Conservation (phyloP, 37 sponge, comb jelly and placozoan species). For the Eunapius fragilis region DNA sequence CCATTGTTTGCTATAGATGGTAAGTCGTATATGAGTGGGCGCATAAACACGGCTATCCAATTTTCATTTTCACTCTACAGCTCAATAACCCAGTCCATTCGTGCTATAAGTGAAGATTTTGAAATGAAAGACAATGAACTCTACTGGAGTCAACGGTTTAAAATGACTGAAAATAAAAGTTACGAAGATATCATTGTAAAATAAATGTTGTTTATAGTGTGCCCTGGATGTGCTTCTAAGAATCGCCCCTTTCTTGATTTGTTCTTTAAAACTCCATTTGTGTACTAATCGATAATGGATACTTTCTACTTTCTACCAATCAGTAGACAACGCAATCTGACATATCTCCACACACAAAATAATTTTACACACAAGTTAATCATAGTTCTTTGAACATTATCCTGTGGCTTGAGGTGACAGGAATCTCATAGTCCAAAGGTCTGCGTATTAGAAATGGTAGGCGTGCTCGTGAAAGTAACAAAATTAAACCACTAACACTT, state of each 20-base stretch:
- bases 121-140: background rate
- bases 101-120: background rate
- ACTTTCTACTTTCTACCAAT: too few relatives aligned
- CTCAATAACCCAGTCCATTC: background rate
- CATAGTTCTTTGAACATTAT: background rate
- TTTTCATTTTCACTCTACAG: background rate
- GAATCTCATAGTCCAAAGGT: background rate
- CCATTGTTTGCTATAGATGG: background rate
- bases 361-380: background rate
- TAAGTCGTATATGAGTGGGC: background rate
- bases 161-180: background rate
- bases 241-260: background rate
- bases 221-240: background rate
- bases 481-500: background rate
- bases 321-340: too few relatives aligned
- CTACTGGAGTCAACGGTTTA: background rate
- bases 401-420: background rate
- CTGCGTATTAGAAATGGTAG: background rate
- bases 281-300: too few relatives aligned
- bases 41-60: background rate
- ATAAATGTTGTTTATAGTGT: background rate
- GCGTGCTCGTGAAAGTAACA: background rate
- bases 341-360: too few relatives aligned
- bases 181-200: background rate
- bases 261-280: background rate